Evolutionary conservation across 92 coral and sea anemone species (phyloP).

Genomic region (Heliopora coerulea): DNA sequence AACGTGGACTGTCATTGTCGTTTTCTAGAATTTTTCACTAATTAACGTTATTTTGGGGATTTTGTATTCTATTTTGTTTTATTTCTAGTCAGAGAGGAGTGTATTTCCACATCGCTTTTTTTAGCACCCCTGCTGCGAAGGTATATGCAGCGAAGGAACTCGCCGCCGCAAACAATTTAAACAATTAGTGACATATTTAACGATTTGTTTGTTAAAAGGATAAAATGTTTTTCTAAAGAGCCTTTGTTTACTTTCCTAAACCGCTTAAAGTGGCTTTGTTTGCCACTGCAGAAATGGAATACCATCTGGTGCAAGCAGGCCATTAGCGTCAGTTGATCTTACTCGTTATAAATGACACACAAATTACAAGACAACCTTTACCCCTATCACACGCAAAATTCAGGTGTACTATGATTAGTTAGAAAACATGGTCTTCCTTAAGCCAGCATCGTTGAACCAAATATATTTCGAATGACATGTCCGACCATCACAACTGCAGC

Average conservation of each 20-base stretch:
- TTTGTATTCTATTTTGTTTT: too few species aligned
- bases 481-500: slow-evolving; percentile 10
- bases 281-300: neutral
- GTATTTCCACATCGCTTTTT: slow-evolving; percentile 18
- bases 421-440: neutral
- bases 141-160: too few species aligned
- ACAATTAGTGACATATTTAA: slow-evolving; percentile 18
- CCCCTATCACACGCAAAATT: neutral
- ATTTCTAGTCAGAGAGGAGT: too few species aligned
- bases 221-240: slow-evolving; percentile 34
- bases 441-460: slow-evolving; percentile 26
- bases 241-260: slow-evolving; percentile 19
- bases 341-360: neutral
- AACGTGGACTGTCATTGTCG: too few species aligned
- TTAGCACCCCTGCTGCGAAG: neutral
- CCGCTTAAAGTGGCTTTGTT: slow-evolving; percentile 24
- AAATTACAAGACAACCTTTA: neutral
- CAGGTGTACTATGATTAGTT: slow-evolving; percentile 24
- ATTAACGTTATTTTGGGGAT: too few species aligned
- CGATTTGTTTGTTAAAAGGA: slow-evolving; percentile 30
- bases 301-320: slow-evolving; percentile 30
- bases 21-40: too few species aligned
- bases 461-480: slow-evolving; percentile 3
- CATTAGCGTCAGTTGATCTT: slow-evolving; percentile 3
- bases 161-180: neutral